Percentiles rank a stretch among this genome's conserved stretches.
Conservation (phyloP, 2,113 vertebrate species). For the Amazona vittata region DNA sequence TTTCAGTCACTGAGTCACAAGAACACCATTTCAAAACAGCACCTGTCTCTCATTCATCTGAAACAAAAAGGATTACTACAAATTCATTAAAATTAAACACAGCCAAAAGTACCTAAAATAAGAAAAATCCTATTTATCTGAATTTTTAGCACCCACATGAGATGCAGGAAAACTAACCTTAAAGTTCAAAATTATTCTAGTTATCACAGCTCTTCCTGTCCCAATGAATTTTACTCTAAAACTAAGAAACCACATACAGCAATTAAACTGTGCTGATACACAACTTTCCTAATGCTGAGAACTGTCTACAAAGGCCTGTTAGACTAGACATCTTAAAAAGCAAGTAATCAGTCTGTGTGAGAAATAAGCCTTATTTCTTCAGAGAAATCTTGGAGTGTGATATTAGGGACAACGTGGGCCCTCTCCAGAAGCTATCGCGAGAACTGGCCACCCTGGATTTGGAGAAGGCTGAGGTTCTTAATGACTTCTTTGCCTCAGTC, state of each 20-base stretch:
- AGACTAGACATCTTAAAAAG: neutral
- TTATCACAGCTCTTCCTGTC: neutral
- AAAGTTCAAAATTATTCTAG: neutral
- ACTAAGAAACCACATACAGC: neutral
- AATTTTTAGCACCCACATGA: neutral
- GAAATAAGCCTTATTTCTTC: neutral
- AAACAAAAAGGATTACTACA: neutral
- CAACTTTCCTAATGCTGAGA: neutral
- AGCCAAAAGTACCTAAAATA: neutral
- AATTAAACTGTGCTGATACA: neutral
- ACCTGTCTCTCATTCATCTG: neutral
- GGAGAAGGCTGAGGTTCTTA: no score
- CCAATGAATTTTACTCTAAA: neutral
- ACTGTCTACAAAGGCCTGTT: neutral
- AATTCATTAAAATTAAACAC: neutral
- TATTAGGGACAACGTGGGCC: no score
- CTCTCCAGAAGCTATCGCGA: no score
- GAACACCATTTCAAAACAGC: neutral
- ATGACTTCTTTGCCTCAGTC: no score
- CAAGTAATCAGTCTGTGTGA: neutral
- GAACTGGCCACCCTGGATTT: no score
- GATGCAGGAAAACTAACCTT: neutral
- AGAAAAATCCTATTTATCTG: neutral
- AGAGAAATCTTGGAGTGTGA: neutral
- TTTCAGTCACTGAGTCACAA: neutral